phyloP scores from a whole-genome alignment of 2,797 vertebrate species.

The Acanthiza pusilla region DNA sequence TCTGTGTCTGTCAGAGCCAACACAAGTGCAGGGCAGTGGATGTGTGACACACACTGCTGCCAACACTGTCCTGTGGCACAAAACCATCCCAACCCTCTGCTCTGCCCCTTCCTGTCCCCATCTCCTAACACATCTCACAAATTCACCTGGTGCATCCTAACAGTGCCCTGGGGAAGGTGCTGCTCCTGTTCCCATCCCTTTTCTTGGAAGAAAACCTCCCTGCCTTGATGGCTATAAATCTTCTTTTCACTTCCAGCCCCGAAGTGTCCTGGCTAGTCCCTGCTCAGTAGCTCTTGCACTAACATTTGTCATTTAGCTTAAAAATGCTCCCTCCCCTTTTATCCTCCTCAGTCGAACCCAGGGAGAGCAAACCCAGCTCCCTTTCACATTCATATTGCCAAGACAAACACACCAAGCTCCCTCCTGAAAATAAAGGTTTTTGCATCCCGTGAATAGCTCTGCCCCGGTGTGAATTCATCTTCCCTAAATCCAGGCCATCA shows the following conservation, averaged over 20 bases:
- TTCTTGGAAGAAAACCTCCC: neutral
- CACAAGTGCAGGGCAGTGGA: accelerated
- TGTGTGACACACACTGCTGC: accelerated
- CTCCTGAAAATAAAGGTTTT: neutral
- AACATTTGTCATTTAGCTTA: neutral
- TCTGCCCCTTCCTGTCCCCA: neutral
- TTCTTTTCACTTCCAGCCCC: neutral
- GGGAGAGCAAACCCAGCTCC: neutral
- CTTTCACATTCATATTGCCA: neutral
- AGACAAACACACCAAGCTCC: neutral
- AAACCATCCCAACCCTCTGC: neutral
- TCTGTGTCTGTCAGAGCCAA: neutral
- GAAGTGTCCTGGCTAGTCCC: neutral
- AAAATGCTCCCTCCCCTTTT: neutral
- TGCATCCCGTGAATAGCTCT: accelerated
- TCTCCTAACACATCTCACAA: neutral
- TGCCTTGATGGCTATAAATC: neutral
- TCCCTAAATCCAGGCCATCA: neutral
- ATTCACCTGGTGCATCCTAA: neutral
- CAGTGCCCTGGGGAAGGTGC: neutral
- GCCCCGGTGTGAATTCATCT: neutral
- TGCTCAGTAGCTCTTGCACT: neutral
- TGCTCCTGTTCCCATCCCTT: neutral
- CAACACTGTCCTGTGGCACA: too few relatives aligned
- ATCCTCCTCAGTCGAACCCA: neutral